Evolutionary conservation across 2,113 vertebrate genomes (phyloP), one percentile per base, ranked within the genome.

Genomic region (Tapirus terrestris): DNA sequence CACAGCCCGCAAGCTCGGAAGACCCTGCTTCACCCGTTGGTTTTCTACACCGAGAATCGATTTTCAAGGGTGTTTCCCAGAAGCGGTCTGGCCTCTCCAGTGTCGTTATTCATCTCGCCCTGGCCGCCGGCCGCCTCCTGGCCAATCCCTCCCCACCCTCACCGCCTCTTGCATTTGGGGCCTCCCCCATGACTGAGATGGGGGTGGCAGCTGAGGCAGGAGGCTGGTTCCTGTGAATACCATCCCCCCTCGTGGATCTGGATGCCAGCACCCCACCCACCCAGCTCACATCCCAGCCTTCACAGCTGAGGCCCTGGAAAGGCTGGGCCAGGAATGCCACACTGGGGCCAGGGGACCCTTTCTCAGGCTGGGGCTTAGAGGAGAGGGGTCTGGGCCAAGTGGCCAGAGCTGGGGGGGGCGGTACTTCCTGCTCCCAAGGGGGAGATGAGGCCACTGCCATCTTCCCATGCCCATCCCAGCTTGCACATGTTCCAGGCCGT

Each of bases 361-460:
- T 98, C 98, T 98, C 98, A 98, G 97, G 98, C 80, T 73, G 83
- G 43, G 94, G 94, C 96, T 98, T 98, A 97, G 91, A 90, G 75
- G n/a, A 97, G 9, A 63, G 23, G 27, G 5, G 65, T 75, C 68
- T 10, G 3, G 51, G 97, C 97, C 97, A 98, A 98, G 68, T 39
- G 70, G 73, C 58, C 89, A 81, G 82, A 67, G 67, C 68, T 10
- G 27, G 39, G 21, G 25, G 16, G 43, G 58, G 76, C 58, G 39
- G 6, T 0, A 92, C 93, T 97, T 97, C 97, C 97, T 97, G 91
- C 14, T 56, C 72, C 61, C 18, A 1, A 3, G 2, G 21, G 43
- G 23, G 5, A 63, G 33, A 23, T 3, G 25, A 63, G 51, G 67
- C n/a, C 11, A 2, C 36, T 79, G 93, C 96, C 93, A 97, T 95